Percentiles rank a stretch among this genome's conserved stretches.
phyloP scores from a whole-genome alignment of 2,113 vertebrate species.

The Nematolebias whitei region DNA sequence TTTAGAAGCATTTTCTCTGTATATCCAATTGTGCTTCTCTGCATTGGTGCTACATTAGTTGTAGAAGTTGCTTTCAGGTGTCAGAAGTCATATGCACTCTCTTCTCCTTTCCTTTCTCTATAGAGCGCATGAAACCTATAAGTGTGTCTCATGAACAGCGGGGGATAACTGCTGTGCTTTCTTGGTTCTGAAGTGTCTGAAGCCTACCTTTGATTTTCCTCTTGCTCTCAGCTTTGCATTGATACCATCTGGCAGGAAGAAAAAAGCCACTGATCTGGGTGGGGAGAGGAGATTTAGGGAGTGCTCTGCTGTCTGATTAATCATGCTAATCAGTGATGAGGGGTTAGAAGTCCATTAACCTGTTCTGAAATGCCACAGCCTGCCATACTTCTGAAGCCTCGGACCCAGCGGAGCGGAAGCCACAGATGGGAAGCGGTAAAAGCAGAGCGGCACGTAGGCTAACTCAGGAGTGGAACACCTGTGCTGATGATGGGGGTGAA shows the following conservation, averaged over 20 bases:
- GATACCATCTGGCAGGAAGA: slow-evolving; percentile 75
- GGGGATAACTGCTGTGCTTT: slow-evolving; percentile 65
- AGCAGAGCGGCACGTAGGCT: slow-evolving; percentile 1
- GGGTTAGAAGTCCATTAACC: slow-evolving; percentile 78
- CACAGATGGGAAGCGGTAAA: slow-evolving; percentile 34
- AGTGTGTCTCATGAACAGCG: slow-evolving; percentile 63
- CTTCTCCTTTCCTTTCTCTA: slow-evolving; percentile 28
- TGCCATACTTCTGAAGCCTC: slow-evolving; percentile 26
- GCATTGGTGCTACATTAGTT: background rate
- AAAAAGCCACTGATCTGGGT: slow-evolving; percentile 34
- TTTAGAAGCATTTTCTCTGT: background rate
- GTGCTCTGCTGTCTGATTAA: slow-evolving; percentile 68
- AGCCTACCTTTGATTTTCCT: slow-evolving; percentile 68
- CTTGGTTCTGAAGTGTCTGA: slow-evolving; percentile 60
- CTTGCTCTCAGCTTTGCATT: slow-evolving; percentile 58
- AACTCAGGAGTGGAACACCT: slow-evolving; percentile 35
- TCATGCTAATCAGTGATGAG: slow-evolving; percentile 73
- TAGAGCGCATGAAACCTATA: slow-evolving; percentile 39
- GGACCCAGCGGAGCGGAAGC: slow-evolving; percentile 17
- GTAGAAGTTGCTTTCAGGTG: slow-evolving; percentile 12
- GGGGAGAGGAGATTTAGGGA: slow-evolving; percentile 32
- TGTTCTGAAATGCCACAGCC: slow-evolving; percentile 50
- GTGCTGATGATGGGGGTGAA: slow-evolving; percentile 24
- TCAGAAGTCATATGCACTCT: slow-evolving; percentile 36
- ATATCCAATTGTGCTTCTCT: background rate